Evolutionary conservation across 1,140 invertebrate species (phyloP), one percentile per base, ranked within the genome.

Genomic region (Cyrtorhinus lividipennis): DNA sequence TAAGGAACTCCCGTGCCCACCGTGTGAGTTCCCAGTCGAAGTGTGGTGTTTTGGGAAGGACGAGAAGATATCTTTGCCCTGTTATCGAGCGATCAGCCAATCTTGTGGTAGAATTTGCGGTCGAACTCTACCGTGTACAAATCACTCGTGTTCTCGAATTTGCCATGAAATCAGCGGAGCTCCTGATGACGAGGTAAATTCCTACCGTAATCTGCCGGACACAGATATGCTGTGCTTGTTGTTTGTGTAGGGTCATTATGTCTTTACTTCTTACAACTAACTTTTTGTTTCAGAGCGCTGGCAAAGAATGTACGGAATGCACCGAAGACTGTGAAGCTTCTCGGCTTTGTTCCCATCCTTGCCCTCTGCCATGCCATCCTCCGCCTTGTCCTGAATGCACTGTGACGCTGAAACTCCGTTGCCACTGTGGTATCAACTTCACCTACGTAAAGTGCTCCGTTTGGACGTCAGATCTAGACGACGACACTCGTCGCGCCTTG

Each of bases 41-140:
- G 79, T 91, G 0, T 80, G 81, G 1, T 95, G 92, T 73, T 79
- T 88, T 64, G 91, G 92, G 0, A 80, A 80, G 38, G 92, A 95
- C 73, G 90, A 93, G 76, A 82, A 80, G 2, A 73, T 75, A n/a
- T 72, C 80, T 15, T 83, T 84, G 75, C 83, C 87, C 0, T 96
- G 92, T 73, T 79, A 83, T 69, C 76, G 79, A 66, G 83, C 89
- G 0, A 77, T 75, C 59, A 77, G 85, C 0, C 77, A 77, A 18
- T 86, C 86, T 13, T 96, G 92, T 74, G 80, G 82, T 1, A 78
- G 86, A 56, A 71, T 74, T 24, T 94, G 90, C 77, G 85, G 84
- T 0, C 75, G 79, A 64, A 46, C 71, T 8, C 74, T 93, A 12
- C 48, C 71, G 0, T 96, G 92, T 72, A 80, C 80, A 1, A 93